phyloP scores from a whole-genome alignment of 1,140 invertebrate genomes.

The Brachionus rotundiformis region DNA sequence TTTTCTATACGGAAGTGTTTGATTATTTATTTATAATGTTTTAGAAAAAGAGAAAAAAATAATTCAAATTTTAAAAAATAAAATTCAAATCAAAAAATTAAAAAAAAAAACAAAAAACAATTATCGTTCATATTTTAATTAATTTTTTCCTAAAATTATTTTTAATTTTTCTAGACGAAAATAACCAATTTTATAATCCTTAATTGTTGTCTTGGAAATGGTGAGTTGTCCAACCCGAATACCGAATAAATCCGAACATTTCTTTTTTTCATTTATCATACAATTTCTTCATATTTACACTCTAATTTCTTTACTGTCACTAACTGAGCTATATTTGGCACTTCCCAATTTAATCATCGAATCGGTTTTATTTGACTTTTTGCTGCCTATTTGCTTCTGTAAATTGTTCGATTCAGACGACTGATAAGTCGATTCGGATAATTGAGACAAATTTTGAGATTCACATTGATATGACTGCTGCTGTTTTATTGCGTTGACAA shows the following conservation, averaged over 20 bases:
- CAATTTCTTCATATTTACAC: constrained; percentile 19
- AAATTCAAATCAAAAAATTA: not conserved
- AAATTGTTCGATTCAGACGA: constrained; percentile 19
- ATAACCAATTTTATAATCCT: too few species aligned
- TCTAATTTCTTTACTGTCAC: constrained; percentile 20
- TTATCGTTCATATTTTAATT: constrained; percentile 4
- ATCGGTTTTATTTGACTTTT: constrained; percentile 4
- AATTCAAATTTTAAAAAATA: constrained; percentile 23
- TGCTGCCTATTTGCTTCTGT: constrained; percentile 11
- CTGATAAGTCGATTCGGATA: constrained; percentile 28
- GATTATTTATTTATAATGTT: constrained; percentile 24
- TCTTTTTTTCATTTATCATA: not conserved
- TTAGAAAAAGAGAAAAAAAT: not conserved
- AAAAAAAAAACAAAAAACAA: constrained; percentile 20
- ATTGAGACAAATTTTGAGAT: constrained; percentile 20
- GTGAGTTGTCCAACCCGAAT: not conserved
- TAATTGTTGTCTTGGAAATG: not conserved
- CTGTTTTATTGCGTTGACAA: not conserved
- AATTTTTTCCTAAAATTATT: constrained; percentile 5
- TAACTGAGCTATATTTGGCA: not conserved
- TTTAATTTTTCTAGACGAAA: not conserved
- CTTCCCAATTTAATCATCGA: not conserved
- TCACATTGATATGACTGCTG: not conserved
- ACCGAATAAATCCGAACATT: too few species aligned
- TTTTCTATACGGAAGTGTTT: constrained; percentile 25